Percentiles rank a stretch among this genome's conserved stretches.
These are phyloP conservation scores for Dicentrarchus labrax DNA, from an alignment of 2,113 vertebrate genomes.

Conservation along the genomic window DNA sequence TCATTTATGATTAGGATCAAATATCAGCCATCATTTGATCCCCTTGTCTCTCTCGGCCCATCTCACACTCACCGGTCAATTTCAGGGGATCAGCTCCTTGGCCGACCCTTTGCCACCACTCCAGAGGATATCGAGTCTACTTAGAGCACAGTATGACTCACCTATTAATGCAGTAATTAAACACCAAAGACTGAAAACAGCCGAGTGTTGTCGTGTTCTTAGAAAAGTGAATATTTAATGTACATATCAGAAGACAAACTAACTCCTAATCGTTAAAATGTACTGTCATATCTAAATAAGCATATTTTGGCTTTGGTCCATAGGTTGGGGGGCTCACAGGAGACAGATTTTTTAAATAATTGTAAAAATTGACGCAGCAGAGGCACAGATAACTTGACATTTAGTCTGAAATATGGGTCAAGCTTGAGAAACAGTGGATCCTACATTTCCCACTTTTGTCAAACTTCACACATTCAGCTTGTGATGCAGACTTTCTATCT, in stretches of 20 bases:
- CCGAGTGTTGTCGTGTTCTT: not conserved
- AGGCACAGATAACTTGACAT: not conserved
- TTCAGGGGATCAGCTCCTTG: conserved; percentile 32
- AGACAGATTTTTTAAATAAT: not conserved
- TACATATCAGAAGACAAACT: not conserved
- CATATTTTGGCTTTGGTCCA: not conserved
- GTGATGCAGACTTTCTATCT: not conserved
- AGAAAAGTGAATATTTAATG: conserved; percentile 19
- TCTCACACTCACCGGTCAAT: conserved; percentile 18
- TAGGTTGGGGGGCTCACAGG: not conserved
- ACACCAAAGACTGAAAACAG: conserved; percentile 11
- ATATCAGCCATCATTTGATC: conserved; percentile 54
- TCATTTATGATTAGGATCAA: conserved; percentile 67
- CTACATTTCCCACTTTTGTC: too few relatives aligned
- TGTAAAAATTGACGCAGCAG: not conserved
- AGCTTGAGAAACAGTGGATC: too few relatives aligned
- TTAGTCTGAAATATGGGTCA: not conserved
- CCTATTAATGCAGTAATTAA: conserved; percentile 29
- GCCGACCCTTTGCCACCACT: not conserved
- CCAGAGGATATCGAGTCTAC: conserved; percentile 14
- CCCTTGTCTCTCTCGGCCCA: not conserved
- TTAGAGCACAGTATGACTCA: conserved; percentile 11
- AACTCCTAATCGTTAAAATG: too few relatives aligned
- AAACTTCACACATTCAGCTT: not conserved
- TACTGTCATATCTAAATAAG: not conserved